Evolutionary conservation across 2,888 invertebrate genomes (phyloP), one percentile per base, ranked within the genome.

Genomic region (Fragum sueziense): DNA sequence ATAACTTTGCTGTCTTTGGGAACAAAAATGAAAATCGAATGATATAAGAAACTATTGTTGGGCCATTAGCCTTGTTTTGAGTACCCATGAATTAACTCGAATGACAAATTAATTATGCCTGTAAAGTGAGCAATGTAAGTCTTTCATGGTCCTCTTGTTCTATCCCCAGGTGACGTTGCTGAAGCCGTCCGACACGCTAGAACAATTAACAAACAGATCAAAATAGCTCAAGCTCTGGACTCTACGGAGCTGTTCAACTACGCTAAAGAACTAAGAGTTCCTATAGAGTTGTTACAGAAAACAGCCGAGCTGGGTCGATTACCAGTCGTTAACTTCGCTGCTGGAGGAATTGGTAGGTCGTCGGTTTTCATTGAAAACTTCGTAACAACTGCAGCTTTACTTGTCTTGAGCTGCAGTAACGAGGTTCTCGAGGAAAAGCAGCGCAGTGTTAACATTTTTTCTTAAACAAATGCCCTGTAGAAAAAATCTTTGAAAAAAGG

Each of bases 251-350:
- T 91, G 37, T 90, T 87, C 62, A 79, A 85, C 47, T 91, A 91
- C 80, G 91, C 92, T 70, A 91, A 91, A 70, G 85, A 90, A 47
- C 86, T 92, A 7, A 84, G 85, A 22, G 92, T 91, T 20, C 89
- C 91, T 0, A 70, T 89, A 37, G 89, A 91, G 41, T 86, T 91
- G 20, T 84, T 92, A 29, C 82, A 87, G 74, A 87, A 90, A 73
- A 91, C 91, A 2, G 89, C 88, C 7, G 88, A 90, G 68, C 77
- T 89, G 34, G 91, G 91, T 4, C 80, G 91, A 69, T 88, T 92
- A 27, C 91, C 92, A 0, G 91, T 92, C 0, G 92, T 92, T 52
- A 91, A 92, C 76, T 92, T 92, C 81, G 92, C 91, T 22, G 91
- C 92, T 34, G 91, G 92, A 9, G 92, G 91, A 31, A 80, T 92